Evolutionary conservation across 2,888 invertebrate genomes (phyloP), one percentile per base, ranked within the genome.

Genomic region (Drosophila glabriapex): DNA sequence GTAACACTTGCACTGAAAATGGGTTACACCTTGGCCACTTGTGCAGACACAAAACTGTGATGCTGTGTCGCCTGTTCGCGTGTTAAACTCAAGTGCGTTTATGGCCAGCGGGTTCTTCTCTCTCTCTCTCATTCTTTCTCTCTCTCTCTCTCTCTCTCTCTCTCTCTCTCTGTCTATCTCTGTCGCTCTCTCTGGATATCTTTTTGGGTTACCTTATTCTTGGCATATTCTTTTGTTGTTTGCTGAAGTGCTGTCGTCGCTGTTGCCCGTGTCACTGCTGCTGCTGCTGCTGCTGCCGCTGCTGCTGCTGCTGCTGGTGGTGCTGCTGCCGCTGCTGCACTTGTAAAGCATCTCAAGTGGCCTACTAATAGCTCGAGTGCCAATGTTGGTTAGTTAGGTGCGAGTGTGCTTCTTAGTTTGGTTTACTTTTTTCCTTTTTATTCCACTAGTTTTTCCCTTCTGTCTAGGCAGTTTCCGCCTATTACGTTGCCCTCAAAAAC

Each of bases 191-290:
- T 71, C 63, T 65, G 64, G 54, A 56, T 68, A 60, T 64, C 49
- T 71, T 77, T 88, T 90, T 85, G 76, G 89, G 89, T 89, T 90
- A 86, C 86, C 86, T 85, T 90, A 89, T 87, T 83, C 86, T 85
- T 85, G 68, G 68, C 74, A n/a, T 64, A 72, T 66, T 68, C 89
- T 72, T 76, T 86, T 86, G 83, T 86, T 84, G 73, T 56, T 50
- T 54, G 62, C 73, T 78, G 67, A 68, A 83, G 87, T 89, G 80
- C 33, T 62, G 65, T 50, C 50, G 50, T 25, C 52, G 58, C 60
- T 62, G 58, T 58, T 53, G 41, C 52, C 33, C 37, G 64, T 58
- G 74, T 60, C 68, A 71, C 58, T 56, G 68, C 70, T 83, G 88
- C 90, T 10, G 39, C 39, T 39, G 9, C 39, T 41, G 39, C 58